Evolutionary conservation across 37 sponge, comb jelly and placozoan genomes (phyloP).

Genomic region (Haliclona indistincta): DNA sequence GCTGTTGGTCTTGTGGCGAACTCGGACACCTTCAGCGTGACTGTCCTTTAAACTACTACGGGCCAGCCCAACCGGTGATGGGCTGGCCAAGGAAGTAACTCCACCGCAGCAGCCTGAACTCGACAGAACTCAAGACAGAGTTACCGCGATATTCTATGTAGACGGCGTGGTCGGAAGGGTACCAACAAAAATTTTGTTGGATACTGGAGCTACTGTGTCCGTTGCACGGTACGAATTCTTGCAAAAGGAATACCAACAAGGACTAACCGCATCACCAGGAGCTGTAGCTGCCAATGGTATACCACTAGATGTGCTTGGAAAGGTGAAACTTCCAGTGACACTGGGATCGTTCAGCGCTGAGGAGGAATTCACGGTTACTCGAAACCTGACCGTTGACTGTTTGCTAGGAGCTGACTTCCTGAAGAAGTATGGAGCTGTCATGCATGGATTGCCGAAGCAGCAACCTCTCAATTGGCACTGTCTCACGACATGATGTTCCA

Average conservation of each 20-base stretch:
- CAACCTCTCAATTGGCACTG: too few relatives aligned
- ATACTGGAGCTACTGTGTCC: slow-evolving; percentile 33
- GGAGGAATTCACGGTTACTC: slow-evolving; percentile 1
- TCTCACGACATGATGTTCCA: too few relatives aligned
- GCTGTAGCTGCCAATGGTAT: slow-evolving; percentile 12
- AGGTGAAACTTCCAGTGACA: neutral
- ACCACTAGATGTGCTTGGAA: slow-evolving; percentile 8
- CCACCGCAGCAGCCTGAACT: too few relatives aligned
- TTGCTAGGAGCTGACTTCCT: slow-evolving; percentile 19
- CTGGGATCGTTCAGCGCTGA: neutral
- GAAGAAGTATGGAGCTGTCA: neutral
- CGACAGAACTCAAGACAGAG: too few relatives aligned
- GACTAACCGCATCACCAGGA: neutral
- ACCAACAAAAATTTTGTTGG: neutral
- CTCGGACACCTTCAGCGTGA: too few relatives aligned
- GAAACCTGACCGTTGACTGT: slow-evolving; percentile 6
- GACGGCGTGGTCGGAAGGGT: neutral
- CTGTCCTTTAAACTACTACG: too few relatives aligned
- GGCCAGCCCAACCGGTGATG: too few relatives aligned
- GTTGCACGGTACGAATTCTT: too few relatives aligned
- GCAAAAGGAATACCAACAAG: neutral
- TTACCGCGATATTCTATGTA: neutral
- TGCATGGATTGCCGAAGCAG: slow-evolving; percentile 8
- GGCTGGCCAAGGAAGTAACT: too few relatives aligned
- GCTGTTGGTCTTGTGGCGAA: too few relatives aligned